These are phyloP conservation scores for Listronotus oregonensis DNA, from an alignment of 1,140 invertebrate genomes.

Conservation along the genomic window DNA sequence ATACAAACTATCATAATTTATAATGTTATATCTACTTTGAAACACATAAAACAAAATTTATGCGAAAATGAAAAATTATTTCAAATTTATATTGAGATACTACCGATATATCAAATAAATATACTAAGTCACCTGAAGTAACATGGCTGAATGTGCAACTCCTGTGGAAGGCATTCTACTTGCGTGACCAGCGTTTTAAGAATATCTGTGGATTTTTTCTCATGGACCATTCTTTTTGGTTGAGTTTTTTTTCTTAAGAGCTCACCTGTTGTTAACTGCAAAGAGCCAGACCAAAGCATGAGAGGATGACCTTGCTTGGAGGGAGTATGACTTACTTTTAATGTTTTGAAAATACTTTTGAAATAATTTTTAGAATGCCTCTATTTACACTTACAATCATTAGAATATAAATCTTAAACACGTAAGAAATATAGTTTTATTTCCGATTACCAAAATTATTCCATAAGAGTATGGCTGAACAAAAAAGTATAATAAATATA, in stretches of 20 bases:
- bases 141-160: background rate
- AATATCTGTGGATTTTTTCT: background rate
- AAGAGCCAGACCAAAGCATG: conserved; percentile 42
- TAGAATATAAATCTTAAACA: too few relatives aligned
- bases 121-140: conserved; percentile 26
- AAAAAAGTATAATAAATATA: too few relatives aligned
- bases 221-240: background rate
- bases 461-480: too few relatives aligned
- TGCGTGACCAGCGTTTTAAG: background rate
- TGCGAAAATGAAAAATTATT: background rate
- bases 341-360: conserved; percentile 7
- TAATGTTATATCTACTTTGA: conserved; percentile 29
- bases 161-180: background rate
- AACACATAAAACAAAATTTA: conserved; percentile 8
- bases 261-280: conserved; percentile 41
- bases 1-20: conserved; percentile 21
- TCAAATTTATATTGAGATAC: background rate
- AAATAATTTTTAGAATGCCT: background rate
- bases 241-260: conserved; percentile 10
- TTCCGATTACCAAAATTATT: too few relatives aligned
- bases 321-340: conserved; percentile 1
- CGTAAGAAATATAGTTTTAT: too few relatives aligned
- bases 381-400: too few relatives aligned
- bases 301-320: conserved; percentile 24
- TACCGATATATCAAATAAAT: conserved; percentile 1